Base-by-base conservation (phyloP, 2,888 invertebrate species). In the Craniophora ligustri region DNA sequence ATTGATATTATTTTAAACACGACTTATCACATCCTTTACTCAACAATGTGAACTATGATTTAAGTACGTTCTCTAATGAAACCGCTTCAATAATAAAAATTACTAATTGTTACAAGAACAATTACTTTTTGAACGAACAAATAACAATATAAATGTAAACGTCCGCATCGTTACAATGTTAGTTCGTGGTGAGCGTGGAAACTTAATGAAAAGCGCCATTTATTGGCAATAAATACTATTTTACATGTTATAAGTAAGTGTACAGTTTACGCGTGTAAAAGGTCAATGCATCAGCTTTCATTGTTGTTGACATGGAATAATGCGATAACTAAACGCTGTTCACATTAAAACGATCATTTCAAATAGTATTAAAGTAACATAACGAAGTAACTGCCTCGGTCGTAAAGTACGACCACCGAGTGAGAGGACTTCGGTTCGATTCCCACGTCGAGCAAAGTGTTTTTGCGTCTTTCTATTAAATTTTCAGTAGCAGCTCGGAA, bases 291-390 rank as follows among this genome's bases (percentile, higher is more conserved):
- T 72, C 45, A 38, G 21, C 45, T 31, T 19, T 63, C 68, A 72
- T 76, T 76, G 75, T 76, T 76, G 56, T 67, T 65, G 70, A 61
- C 62, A 71, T 57, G 58, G 64, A 70, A 63, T 45, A 70, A 57
- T 62, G 58, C 61, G 60, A 72, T 67, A 58, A 64, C 48, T 65
- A 47, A 72, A 60, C 51, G 57, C 49, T 40, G 44, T 50, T 50
- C 57, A 62, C 58, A 67, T 68, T 70, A 75, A 64, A 64, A 39
- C 46, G 41, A 47, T 62, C 30, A 67, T 64, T 73, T 70, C 72
- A 61, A 62, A 50, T 61, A 56, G 38, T n/a, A n/a, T n/a, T n/a
- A n/a, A n/a, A n/a, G n/a, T n/a, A n/a, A n/a, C n/a, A n/a, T n/a
- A n/a, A n/a, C n/a, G n/a, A n/a, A n/a, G n/a, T n/a, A n/a, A n/a